A percentile compares a stretch with the other conserved stretches of the same genome.
phyloP scores from a whole-genome alignment of 1,140 invertebrate species.

The Mylabris phalerata region DNA sequence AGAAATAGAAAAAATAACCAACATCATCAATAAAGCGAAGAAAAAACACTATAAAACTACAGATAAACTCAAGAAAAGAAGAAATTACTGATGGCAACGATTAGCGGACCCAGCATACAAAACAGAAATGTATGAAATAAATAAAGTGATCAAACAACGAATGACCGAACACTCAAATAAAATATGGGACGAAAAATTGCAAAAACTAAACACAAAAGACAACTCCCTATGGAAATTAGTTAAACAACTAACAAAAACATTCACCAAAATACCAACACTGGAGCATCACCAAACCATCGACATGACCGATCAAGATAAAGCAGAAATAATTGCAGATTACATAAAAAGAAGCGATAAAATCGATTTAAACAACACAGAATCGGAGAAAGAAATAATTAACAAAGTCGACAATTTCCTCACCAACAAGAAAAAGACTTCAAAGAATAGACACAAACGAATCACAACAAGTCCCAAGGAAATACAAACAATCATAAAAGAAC shows the following conservation, averaged over 20 bases:
- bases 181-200: background rate
- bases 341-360: no score
- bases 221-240: no score
- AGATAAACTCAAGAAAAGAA: background rate
- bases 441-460: background rate
- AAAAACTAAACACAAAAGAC: no score
- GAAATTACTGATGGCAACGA: background rate
- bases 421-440: no score
- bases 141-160: background rate
- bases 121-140: background rate
- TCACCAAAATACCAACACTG: no score
- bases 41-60: background rate
- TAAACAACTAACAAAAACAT: no score
- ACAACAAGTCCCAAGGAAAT: background rate
- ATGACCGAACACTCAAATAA: background rate
- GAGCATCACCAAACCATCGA: no score
- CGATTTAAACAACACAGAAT: no score
- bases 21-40: background rate
- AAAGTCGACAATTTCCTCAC: no score
- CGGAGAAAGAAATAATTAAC: no score
- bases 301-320: no score
- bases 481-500: background rate
- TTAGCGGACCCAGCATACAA: background rate
- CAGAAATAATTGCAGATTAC: no score
- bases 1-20: background rate